Conservation (phyloP, 2,888 invertebrate species). For the Trachelus stipa region DNA sequence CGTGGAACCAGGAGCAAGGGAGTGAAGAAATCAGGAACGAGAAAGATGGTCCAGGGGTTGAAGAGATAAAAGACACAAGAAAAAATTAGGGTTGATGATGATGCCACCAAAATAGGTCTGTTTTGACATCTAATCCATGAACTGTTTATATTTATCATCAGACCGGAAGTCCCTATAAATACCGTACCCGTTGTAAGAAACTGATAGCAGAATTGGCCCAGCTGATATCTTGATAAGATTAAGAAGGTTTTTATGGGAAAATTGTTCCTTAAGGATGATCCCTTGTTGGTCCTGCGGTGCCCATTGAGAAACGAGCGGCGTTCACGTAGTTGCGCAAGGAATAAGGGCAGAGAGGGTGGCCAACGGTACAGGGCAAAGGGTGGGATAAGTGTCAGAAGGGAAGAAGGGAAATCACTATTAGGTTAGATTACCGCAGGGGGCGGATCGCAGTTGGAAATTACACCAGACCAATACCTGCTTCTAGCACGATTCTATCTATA, state of each 20-base stretch:
- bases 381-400: constrained; percentile 7
- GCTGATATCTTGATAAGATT: neutral
- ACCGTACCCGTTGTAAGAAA: neutral
- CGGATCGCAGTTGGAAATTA: constrained; percentile 28
- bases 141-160: neutral
- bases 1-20: constrained; percentile 27
- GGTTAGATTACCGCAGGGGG: constrained; percentile 22
- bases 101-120: neutral
- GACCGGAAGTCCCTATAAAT: neutral
- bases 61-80: neutral
- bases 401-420: constrained; percentile 22
- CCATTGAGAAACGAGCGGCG: constrained; percentile 13
- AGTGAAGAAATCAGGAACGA: neutral
- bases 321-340: constrained; percentile 1
- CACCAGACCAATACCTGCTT: constrained; percentile 22
- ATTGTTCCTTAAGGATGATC: neutral
- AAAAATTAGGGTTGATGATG: neutral
- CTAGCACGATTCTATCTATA: constrained; percentile 5
- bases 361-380: neutral
- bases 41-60: neutral
- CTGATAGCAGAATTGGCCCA: neutral
- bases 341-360: neutral
- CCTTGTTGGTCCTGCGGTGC: neutral
- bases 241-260: neutral
- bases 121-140: neutral